A percentile compares a stretch with the other conserved stretches of the same genome.
These are phyloP conservation scores for Microchrysa polita DNA, from an alignment of 2,888 invertebrate species.

Conservation along the genomic window DNA sequence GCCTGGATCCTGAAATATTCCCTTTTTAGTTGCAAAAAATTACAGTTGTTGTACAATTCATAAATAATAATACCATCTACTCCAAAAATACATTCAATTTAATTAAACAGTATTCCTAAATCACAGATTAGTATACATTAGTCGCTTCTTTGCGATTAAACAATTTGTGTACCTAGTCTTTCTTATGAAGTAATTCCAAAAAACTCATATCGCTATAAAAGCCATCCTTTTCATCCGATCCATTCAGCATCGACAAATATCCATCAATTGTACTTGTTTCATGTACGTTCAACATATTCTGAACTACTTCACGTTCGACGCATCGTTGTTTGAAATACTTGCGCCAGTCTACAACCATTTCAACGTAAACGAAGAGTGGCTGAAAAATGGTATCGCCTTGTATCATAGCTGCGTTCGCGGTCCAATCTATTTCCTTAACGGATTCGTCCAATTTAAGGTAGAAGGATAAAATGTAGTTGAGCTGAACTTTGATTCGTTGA, in stretches of 20 bases:
- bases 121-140: background rate
- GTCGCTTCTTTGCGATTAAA: background rate
- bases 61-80: no score
- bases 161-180: background rate
- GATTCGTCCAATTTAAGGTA: constrained; percentile 9
- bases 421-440: constrained; percentile 24
- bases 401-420: background rate
- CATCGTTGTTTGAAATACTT: background rate
- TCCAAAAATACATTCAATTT: background rate
- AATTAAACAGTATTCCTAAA: background rate
- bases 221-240: background rate
- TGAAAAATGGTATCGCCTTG: constrained; percentile 25
- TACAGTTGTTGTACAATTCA: no score
- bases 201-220: constrained; percentile 16
- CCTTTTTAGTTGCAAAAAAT: no score
- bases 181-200: background rate
- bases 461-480: background rate
- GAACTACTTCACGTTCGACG: constrained; percentile 3
- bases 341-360: constrained; percentile 14
- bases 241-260: background rate
- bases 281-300: constrained; percentile 17
- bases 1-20: no score
- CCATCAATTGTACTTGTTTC: constrained; percentile 10
- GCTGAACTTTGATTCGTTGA: background rate
- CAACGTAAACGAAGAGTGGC: constrained; percentile 13